These are phyloP conservation scores for Trichonephila clavipes DNA, from an alignment of 1,140 invertebrate genomes.

Conservation along the genomic window DNA sequence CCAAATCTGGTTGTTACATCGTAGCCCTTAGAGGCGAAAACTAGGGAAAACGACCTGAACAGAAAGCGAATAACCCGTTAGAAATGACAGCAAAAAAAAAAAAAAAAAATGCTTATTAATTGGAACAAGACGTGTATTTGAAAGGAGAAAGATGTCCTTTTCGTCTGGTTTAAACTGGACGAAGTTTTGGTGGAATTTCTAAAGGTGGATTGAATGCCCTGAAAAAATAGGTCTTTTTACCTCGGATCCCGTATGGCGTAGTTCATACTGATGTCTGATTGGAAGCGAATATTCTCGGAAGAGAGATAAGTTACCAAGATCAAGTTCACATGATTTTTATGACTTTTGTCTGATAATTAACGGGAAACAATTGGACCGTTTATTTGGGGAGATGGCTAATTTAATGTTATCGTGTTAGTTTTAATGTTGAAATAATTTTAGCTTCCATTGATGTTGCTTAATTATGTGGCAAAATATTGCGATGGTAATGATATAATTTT, in stretches of 20 bases:
- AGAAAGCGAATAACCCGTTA: slow-evolving; percentile 1
- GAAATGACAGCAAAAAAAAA: neutral
- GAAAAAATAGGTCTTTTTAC: slow-evolving; percentile 4
- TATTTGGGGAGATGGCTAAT: neutral
- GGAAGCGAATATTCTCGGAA: neutral
- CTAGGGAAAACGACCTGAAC: neutral
- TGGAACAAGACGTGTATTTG: neutral
- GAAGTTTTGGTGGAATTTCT: neutral
- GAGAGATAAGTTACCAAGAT: neutral
- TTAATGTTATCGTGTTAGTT: neutral
- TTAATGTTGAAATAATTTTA: neutral
- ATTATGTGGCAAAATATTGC: too few species aligned
- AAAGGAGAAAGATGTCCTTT: neutral
- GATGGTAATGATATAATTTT: too few species aligned
- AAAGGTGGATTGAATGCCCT: neutral
- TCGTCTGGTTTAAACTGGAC: neutral
- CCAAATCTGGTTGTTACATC: neutral
- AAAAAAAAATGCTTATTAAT: neutral
- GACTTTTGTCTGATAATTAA: neutral
- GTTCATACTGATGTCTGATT: neutral
- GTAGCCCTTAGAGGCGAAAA: neutral
- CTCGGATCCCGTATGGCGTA: neutral
- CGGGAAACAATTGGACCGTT: neutral
- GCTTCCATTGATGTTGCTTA: too few species aligned
- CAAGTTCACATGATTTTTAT: neutral